Conservation (phyloP, 1,140 invertebrate species). For the Drosophila arizonae region DNA sequence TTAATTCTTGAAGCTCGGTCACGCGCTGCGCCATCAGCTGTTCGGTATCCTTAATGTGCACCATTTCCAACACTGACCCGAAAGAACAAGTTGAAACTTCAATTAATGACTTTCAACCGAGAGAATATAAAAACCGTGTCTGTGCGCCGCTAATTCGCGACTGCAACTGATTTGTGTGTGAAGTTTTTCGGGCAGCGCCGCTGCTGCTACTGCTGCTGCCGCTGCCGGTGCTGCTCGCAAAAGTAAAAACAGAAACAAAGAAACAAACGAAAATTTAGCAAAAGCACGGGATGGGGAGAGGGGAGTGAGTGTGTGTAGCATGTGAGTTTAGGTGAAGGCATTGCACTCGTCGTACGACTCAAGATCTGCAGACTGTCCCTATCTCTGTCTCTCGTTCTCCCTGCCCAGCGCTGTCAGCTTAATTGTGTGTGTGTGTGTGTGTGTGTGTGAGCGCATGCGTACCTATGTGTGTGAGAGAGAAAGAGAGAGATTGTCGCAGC, state of each 20-base stretch:
- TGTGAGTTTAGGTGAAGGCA: conserved; percentile 17
- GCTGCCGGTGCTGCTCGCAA: conserved; percentile 32
- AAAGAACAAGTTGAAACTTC: background rate
- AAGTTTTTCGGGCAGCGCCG: conserved; percentile 31
- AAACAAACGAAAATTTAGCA: background rate
- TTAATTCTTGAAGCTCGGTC: conserved; percentile 87
- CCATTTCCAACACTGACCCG: conserved; percentile 38
- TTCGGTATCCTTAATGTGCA: conserved; percentile 55
- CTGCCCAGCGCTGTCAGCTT: background rate
- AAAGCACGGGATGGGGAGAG: background rate
- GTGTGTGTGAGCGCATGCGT: background rate
- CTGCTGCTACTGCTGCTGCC: conserved; percentile 7
- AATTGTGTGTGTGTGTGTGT: background rate
- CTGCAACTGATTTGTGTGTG: conserved; percentile 72
- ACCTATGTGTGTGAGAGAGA: background rate
- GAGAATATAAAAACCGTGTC: conserved; percentile 54
- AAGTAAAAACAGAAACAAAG: conserved; percentile 27
- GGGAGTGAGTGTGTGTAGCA: background rate
- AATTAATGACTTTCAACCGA: background rate
- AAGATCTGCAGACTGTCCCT: conserved; percentile 6
- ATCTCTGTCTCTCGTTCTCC: background rate
- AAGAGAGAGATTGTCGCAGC: background rate
- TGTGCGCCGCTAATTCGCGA: conserved; percentile 74
- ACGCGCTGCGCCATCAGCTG: conserved; percentile 84
- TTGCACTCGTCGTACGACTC: conserved; percentile 29